Evolutionary conservation across 2,113 vertebrate species (phyloP).

Genomic region (Halichoeres trimaculatus): DNA sequence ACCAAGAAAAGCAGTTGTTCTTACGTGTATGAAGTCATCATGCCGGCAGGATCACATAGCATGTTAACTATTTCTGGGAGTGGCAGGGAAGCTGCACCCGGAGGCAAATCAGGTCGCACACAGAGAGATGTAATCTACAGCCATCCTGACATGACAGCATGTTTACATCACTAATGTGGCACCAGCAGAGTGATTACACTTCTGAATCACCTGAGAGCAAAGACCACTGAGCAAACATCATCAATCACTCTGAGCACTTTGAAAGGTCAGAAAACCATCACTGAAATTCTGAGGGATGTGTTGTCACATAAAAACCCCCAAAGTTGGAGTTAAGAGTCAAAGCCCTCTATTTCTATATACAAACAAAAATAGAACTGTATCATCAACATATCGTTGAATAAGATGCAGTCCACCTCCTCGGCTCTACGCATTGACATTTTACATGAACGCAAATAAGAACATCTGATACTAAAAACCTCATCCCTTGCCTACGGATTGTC

Average conservation of each 20-base stretch:
- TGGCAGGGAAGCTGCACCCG: neutral
- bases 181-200: neutral
- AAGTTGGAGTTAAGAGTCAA: no score
- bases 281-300: no score
- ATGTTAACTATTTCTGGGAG: constrained; percentile 23
- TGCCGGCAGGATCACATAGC: constrained; percentile 1
- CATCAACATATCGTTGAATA: no score
- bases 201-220: neutral
- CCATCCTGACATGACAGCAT: neutral
- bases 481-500: no score
- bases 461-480: no score
- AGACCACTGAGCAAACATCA: neutral
- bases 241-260: neutral
- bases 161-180: neutral
- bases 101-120: neutral
- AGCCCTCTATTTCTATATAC: no score
- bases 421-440: no score
- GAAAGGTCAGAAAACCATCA: no score
- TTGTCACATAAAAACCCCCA: no score
- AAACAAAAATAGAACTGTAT: no score
- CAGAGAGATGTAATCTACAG: constrained; percentile 18
- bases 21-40: neutral
- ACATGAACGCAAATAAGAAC: no score
- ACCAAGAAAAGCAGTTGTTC: neutral
- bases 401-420: no score